These are phyloP conservation scores for Maconellicoccus hirsutus DNA, from an alignment of 1,140 invertebrate genomes.

Conservation along the genomic window DNA sequence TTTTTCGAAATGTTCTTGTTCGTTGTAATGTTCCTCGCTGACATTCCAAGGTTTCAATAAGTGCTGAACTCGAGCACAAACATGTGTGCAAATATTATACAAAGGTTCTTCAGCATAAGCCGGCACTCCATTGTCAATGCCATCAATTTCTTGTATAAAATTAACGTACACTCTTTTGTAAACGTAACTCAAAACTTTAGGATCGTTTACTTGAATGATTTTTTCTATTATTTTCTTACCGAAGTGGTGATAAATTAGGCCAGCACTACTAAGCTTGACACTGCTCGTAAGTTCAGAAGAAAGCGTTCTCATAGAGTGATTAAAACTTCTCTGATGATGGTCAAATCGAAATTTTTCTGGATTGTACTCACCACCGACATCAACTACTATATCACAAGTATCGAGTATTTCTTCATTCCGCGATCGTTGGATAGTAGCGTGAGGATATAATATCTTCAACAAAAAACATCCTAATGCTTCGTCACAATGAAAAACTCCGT, in stretches of 20 bases:
- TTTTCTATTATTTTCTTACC: constrained; percentile 64
- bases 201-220: constrained; percentile 39
- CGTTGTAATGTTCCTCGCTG: constrained; percentile 34
- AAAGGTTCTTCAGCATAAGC: constrained; percentile 60
- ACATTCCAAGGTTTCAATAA: constrained; percentile 86
- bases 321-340: constrained; percentile 82
- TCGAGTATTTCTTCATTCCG: constrained; percentile 53
- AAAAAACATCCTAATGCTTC: constrained; percentile 88
- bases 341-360: constrained; percentile 68
- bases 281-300: constrained; percentile 41
- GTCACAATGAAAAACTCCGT: constrained; percentile 86
- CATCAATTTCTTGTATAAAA: constrained; percentile 91
- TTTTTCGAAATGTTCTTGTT: constrained; percentile 49
- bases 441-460: constrained; percentile 69
- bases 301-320: constrained; percentile 48
- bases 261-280: constrained; percentile 85
- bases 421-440: constrained; percentile 70
- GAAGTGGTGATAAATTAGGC: constrained; percentile 84
- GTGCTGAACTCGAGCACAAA: constrained; percentile 59
- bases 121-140: constrained; percentile 86
- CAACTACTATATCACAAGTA: constrained; percentile 87
- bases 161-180: constrained; percentile 63
- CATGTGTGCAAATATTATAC: constrained; percentile 61
- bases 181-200: constrained; percentile 37
- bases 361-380: constrained; percentile 88